Evolutionary conservation across 2,888 invertebrate genomes (phyloP).

Genomic region (Erynnis tages): DNA sequence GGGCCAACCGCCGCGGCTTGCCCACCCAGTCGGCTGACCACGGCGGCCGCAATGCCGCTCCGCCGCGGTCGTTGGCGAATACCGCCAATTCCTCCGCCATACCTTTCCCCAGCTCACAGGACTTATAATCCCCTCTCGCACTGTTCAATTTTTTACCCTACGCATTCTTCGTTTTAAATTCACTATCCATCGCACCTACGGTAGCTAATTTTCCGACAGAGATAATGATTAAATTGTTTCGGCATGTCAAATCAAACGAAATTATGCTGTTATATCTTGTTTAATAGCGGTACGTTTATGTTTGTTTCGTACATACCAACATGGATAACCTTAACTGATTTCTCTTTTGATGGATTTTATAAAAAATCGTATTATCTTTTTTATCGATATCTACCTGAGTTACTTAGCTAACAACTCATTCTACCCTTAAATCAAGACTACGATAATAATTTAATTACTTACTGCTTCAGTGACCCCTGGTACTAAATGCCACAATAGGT

Average conservation of each 20-base stretch:
- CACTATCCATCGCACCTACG: slow-evolving; percentile 35
- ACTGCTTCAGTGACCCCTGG: too few species aligned
- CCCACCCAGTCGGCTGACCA: slow-evolving; percentile 69
- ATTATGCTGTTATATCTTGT: slow-evolving; percentile 81
- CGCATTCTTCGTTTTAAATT: slow-evolving; percentile 35
- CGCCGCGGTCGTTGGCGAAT: slow-evolving; percentile 72
- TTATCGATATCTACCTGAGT: too few species aligned
- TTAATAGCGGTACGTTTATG: slow-evolving; percentile 71
- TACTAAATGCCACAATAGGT: too few species aligned
- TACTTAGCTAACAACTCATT: too few species aligned
- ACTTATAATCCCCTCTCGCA: slow-evolving; percentile 45
- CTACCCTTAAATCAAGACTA: too few species aligned
- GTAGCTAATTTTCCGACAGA: slow-evolving; percentile 63
- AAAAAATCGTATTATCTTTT: slow-evolving; percentile 30
- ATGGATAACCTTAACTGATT: slow-evolving; percentile 62
- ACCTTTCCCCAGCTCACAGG: slow-evolving; percentile 54
- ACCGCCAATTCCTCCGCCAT: slow-evolving; percentile 77
- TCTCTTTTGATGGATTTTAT: slow-evolving; percentile 56
- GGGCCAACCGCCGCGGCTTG: slow-evolving; percentile 62
- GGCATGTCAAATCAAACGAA: slow-evolving; percentile 81
- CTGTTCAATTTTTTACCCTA: slow-evolving; percentile 46
- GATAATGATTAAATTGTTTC: slow-evolving; percentile 81
- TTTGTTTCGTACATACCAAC: slow-evolving; percentile 61
- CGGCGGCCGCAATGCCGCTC: slow-evolving; percentile 60
- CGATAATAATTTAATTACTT: too few species aligned